Evolutionary conservation across 1,140 invertebrate genomes (phyloP).

Genomic region (Drosophila repletoides): DNA sequence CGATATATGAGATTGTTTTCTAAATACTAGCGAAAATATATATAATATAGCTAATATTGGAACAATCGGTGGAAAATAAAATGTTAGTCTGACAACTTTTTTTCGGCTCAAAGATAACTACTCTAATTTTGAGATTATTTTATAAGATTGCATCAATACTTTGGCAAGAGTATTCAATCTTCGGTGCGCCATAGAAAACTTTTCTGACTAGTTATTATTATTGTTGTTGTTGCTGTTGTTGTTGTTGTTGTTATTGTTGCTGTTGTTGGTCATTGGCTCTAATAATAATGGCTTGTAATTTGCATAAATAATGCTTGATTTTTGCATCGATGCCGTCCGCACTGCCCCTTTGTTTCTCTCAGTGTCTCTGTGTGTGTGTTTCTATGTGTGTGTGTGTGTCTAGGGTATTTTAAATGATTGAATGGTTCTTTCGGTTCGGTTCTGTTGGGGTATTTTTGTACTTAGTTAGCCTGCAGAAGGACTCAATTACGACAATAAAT

Average conservation of each 20-base stretch:
- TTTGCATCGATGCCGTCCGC: constrained; percentile 51
- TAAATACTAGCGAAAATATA: no score
- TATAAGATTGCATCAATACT: no score
- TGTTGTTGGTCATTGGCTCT: constrained; percentile 56
- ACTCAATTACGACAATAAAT: constrained; percentile 24
- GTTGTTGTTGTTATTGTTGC: constrained; percentile 1
- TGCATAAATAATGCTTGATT: constrained; percentile 78
- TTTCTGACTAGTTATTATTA: constrained; percentile 22
- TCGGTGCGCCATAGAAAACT: no score
- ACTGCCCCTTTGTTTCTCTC: neutral
- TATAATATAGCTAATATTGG: no score
- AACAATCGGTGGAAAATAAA: no score
- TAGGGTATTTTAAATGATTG: constrained; percentile 63
- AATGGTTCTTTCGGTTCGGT: constrained; percentile 22
- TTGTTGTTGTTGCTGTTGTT: constrained; percentile 24
- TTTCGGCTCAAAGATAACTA: no score
- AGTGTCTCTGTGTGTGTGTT: neutral
- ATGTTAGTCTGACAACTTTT: no score
- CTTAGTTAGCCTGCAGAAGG: constrained; percentile 2
- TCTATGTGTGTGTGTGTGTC: constrained; percentile 14
- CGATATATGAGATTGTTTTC: no score
- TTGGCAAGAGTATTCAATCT: no score
- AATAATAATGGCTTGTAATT: constrained; percentile 78
- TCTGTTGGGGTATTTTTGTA: neutral
- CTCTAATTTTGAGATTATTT: no score